Evolutionary conservation across 2,113 vertebrate species (phyloP).

Genomic region (Fregetta grallaria): DNA sequence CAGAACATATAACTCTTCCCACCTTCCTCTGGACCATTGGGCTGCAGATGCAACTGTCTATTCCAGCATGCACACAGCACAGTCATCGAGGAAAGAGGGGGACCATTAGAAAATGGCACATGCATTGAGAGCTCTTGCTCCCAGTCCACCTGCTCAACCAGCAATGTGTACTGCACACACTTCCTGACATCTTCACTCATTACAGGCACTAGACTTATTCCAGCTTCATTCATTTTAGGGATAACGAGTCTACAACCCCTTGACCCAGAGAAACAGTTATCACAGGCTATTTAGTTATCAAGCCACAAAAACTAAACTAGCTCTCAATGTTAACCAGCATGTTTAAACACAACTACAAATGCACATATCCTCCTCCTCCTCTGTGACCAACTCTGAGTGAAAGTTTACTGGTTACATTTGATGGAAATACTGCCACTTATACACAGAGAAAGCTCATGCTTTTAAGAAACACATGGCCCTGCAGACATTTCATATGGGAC

Average conservation of each 20-base stretch:
- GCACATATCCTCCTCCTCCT: fast-evolving
- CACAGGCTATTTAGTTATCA: neutral
- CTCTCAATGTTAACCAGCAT: neutral
- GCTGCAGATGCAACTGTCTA: neutral
- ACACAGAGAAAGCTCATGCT: neutral
- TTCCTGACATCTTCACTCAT: neutral
- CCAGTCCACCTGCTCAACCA: neutral
- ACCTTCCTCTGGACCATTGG: neutral
- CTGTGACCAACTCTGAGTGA: neutral
- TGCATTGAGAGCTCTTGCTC: neutral
- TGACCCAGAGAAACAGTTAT: neutral
- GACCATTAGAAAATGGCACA: neutral
- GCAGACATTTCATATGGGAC: neutral
- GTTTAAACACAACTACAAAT: neutral
- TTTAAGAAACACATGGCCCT: neutral
- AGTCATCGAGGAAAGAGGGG: neutral
- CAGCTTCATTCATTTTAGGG: neutral
- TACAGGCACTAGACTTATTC: neutral
- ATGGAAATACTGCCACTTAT: neutral
- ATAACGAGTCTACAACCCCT: neutral
- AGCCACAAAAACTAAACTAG: neutral
- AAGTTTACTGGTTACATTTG: neutral
- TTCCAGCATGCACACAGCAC: neutral
- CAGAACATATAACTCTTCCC: neutral
- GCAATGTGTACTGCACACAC: neutral